Base-by-base conservation (phyloP, 2,113 vertebrate genomes). In the Amblyopsis rosae region DNA sequence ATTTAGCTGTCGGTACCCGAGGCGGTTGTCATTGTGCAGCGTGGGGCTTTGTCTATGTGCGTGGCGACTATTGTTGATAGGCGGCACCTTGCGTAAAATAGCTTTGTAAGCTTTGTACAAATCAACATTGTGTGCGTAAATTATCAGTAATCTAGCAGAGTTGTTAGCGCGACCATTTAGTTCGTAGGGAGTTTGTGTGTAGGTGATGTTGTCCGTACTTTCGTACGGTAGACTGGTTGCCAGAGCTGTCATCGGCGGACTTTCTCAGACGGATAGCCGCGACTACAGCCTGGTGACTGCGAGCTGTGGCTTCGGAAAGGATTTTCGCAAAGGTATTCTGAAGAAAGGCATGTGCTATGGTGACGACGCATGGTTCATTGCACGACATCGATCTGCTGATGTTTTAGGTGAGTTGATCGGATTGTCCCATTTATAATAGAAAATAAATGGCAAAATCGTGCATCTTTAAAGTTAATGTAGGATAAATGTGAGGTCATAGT, bases 261-360 rank as follows among this genome's bases (percentile, higher is more conserved):
- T 99, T n/a, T 97, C 96, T 74, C 97, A 98, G 89, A 96, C 96
- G 0, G 97, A 99, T 84, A 90, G 94, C 75, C 94, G 95, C 72
- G 98, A 99, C 87, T 98, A 98, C 88, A 96, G 95, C 79, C 90
- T 99, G 81, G 92, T 99, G 86, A 96, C 94, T 9, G 98, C 98
- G 65, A 97, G 96, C 79, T 99, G 94, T 88, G 98, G 98, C 74
- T 99, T 98, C 71, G 98, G 96, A 15, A 99, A 99, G 86, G 96
- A 99, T 92, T 98, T 98, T 91, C 94, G 97, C 16, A 98, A 98
- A 87, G 97, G 96, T 85, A 98, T 98, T 87, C 92, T 99, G 49
- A 99, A 99, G 94, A 99, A 98, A 79, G 97, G 97, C 77, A 96
- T 96, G 94, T 98, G 98, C 88, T 99, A 99, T 76, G 98, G 98